A percentile compares a stretch with the other conserved stretches of the same genome.
phyloP scores from a whole-genome alignment of 2,888 invertebrate species.

The Erynnis tages region DNA sequence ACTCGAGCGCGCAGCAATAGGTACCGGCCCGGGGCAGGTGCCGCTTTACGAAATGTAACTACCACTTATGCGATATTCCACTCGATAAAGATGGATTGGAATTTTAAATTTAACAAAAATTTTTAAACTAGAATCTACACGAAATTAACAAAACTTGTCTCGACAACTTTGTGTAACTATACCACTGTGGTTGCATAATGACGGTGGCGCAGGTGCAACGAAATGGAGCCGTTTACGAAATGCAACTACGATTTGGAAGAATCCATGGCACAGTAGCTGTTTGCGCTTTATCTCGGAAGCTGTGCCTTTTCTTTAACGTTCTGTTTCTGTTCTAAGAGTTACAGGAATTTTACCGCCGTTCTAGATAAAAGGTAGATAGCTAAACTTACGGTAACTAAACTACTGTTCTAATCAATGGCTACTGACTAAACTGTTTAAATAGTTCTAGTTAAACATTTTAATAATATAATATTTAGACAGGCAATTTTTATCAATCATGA shows the following conservation, averaged over 20 bases:
- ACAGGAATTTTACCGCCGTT: too few relatives aligned
- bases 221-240: conserved; percentile 14
- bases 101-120: too few relatives aligned
- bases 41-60: conserved; percentile 9
- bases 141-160: background rate
- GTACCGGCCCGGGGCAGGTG: background rate
- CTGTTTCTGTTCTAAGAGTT: too few relatives aligned
- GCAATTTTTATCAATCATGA: too few relatives aligned
- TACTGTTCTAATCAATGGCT: too few relatives aligned
- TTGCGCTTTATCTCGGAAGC: background rate
- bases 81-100: background rate
- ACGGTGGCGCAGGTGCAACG: conserved; percentile 13
- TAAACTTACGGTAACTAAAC: too few relatives aligned
- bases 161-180: background rate
- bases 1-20: conserved; percentile 5
- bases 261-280: background rate
- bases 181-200: conserved; percentile 7
- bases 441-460: too few relatives aligned
- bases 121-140: too few relatives aligned
- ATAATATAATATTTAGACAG: too few relatives aligned
- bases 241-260: conserved; percentile 14
- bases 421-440: too few relatives aligned
- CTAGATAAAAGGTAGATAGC: too few relatives aligned
- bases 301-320: background rate
- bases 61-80: background rate